Percentiles rank a stretch among this genome's conserved stretches.
phyloP scores from a whole-genome alignment of 2,797 vertebrate species.

The Perodicticus potto region DNA sequence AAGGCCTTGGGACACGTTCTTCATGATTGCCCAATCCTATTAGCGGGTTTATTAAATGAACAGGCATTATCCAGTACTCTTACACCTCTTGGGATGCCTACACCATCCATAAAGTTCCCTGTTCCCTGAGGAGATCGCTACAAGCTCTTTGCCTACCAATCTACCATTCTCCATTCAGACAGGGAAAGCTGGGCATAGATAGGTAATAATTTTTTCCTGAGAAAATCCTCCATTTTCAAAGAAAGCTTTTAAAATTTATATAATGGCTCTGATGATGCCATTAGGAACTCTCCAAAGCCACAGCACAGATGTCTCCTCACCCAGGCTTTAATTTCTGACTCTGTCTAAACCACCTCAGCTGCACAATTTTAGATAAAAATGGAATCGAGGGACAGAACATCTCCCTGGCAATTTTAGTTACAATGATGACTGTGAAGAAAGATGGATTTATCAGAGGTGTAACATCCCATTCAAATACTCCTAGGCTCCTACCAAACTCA shows the following conservation, averaged over 20 bases:
- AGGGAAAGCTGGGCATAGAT: background rate
- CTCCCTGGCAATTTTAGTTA: background rate
- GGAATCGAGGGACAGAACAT: background rate
- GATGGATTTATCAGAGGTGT: background rate
- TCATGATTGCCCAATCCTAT: background rate
- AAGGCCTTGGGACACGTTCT: background rate
- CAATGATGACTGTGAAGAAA: background rate
- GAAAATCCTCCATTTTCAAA: background rate
- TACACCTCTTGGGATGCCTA: background rate
- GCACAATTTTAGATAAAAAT: background rate
- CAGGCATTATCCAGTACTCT: background rate
- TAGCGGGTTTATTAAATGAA: background rate
- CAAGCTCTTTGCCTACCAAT: background rate
- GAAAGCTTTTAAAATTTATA: background rate
- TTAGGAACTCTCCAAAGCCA: background rate
- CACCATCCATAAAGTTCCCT: background rate
- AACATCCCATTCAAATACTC: background rate
- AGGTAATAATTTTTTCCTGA: background rate
- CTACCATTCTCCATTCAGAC: background rate
- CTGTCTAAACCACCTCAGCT: background rate
- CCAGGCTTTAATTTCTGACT: background rate
- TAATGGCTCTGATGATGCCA: background rate
- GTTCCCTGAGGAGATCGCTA: background rate
- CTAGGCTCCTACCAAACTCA: background rate
- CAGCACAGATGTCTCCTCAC: background rate